These are phyloP conservation scores for Podilymbus podiceps DNA, from an alignment of 2,113 vertebrate genomes.

Conservation along the genomic window DNA sequence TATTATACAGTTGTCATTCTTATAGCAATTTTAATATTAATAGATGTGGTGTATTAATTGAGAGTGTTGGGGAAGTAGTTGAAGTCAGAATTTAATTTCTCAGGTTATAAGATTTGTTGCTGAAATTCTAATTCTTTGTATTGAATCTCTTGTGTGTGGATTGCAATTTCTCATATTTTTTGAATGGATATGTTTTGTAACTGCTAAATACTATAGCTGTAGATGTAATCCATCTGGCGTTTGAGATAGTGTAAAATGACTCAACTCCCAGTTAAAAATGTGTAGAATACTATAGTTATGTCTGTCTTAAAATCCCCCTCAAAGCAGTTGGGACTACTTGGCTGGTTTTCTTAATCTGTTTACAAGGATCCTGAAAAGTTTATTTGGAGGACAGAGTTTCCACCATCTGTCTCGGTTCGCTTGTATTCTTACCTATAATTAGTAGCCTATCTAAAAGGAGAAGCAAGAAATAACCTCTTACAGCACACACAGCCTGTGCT, in stretches of 20 bases:
- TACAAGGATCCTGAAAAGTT: background rate
- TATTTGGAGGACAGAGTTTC: background rate
- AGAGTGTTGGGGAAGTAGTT: background rate
- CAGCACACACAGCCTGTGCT: accelerated
- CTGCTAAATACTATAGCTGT: background rate
- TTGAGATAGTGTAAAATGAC: background rate
- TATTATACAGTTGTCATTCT: background rate
- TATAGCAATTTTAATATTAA: background rate
- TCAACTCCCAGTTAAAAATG: background rate
- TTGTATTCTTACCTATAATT: background rate
- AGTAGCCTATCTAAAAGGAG: background rate
- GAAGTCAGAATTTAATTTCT: background rate
- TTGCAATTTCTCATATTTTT: background rate
- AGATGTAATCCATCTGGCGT: background rate
- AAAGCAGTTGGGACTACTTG: background rate
- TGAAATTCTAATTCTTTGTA: background rate
- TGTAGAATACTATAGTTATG: background rate
- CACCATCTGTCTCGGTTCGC: background rate
- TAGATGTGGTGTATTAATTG: background rate
- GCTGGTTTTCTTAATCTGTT: background rate
- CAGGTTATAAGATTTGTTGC: background rate
- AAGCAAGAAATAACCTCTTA: background rate
- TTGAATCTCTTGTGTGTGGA: background rate
- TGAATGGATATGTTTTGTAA: background rate
- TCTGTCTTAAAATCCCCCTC: background rate